Percentiles rank a stretch among this genome's conserved stretches.
Evolutionary conservation across 2,113 vertebrate species (phyloP).

Genomic region (Diadophis punctatus): DNA sequence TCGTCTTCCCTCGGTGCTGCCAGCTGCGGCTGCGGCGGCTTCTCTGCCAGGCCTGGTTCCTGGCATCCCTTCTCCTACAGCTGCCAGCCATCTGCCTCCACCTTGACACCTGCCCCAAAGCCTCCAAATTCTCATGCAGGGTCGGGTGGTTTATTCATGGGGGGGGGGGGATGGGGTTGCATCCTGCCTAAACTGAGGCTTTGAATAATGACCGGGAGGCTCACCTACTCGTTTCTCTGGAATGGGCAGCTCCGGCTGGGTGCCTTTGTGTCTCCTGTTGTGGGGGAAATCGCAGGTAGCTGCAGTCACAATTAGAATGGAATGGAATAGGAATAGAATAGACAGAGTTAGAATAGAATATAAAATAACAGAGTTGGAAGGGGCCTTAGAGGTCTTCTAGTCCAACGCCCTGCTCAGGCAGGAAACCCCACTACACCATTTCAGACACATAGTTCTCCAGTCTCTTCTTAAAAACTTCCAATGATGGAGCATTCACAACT

Average conservation of each 20-base stretch:
- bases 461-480: too few relatives aligned
- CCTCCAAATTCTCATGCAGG: not conserved
- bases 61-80: not conserved
- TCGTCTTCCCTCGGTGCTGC: not conserved
- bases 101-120: not conserved
- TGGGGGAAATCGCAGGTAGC: not conserved
- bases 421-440: too few relatives aligned
- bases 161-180: not conserved
- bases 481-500: too few relatives aligned
- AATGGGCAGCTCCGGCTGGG: too few relatives aligned
- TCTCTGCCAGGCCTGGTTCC: not conserved
- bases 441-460: too few relatives aligned
- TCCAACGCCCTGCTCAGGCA: too few relatives aligned
- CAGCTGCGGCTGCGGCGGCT: not conserved
- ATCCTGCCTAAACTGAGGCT: not conserved
- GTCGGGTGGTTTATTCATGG: too few relatives aligned
- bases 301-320: fast-evolving
- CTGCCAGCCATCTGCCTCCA: not conserved
- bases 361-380: too few relatives aligned
- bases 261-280: not conserved
- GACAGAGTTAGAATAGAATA: too few relatives aligned
- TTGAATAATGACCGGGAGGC: not conserved
- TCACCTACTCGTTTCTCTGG: not conserved
- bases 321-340: too few relatives aligned
- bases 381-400: too few relatives aligned